Percentiles rank a stretch among this genome's conserved stretches.
These are phyloP conservation scores for Megathymus violae DNA, from an alignment of 1,140 invertebrate species.

Conservation along the genomic window DNA sequence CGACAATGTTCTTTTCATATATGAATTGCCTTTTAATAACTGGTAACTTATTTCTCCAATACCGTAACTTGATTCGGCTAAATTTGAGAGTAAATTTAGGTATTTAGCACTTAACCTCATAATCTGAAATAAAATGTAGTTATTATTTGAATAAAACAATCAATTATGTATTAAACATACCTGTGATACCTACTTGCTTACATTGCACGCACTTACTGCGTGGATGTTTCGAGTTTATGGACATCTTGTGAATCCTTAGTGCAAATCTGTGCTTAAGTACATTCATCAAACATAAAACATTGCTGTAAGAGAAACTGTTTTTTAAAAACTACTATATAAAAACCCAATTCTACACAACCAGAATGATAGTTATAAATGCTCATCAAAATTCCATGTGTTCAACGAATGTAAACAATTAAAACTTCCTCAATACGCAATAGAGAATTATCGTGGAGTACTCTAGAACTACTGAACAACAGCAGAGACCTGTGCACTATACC, in stretches of 20 bases:
- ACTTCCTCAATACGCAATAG: too few species aligned
- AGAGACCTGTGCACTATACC: too few species aligned
- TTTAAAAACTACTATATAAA: neutral
- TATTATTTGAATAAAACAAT: slow-evolving; percentile 16
- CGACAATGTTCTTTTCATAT: slow-evolving; percentile 79
- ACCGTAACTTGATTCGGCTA: slow-evolving; percentile 82
- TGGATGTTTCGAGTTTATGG: slow-evolving; percentile 63
- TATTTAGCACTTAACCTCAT: slow-evolving; percentile 66
- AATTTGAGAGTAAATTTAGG: slow-evolving; percentile 70
- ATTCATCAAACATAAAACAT: slow-evolving; percentile 68
- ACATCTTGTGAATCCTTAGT: slow-evolving; percentile 68
- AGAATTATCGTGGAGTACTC: too few species aligned
- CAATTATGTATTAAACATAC: slow-evolving; percentile 8
- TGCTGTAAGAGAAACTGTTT: slow-evolving; percentile 52
- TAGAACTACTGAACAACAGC: too few species aligned
- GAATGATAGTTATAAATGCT: too few species aligned
- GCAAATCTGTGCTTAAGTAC: slow-evolving; percentile 69
- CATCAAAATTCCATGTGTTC: too few species aligned
- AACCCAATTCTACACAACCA: too few species aligned
- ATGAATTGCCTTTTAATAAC: slow-evolving; percentile 71
- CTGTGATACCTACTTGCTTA: slow-evolving; percentile 66
- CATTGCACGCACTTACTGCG: slow-evolving; percentile 72
- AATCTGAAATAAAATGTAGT: slow-evolving; percentile 55
- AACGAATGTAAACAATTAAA: too few species aligned
- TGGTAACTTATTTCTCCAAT: slow-evolving; percentile 84